These are phyloP conservation scores for Steinernema khuongi DNA, from an alignment of 1,140 invertebrate species.

Conservation along the genomic window DNA sequence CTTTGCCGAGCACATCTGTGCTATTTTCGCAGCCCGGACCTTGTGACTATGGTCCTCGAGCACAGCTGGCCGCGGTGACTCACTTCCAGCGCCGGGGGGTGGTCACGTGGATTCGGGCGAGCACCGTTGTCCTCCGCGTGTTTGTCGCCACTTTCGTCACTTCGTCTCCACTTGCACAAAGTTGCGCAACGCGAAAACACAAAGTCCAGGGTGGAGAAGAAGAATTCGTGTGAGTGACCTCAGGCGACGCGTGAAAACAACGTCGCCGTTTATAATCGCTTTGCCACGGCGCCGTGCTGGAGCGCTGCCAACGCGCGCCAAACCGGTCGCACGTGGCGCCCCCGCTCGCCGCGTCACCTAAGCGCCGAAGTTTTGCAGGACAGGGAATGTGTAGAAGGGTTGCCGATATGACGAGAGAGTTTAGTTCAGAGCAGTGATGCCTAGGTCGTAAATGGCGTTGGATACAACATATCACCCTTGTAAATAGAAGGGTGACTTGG, in stretches of 20 bases:
- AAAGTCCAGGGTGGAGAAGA: background rate
- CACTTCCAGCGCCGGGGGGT: too few relatives aligned
- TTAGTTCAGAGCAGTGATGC: background rate
- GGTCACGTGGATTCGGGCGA: too few relatives aligned
- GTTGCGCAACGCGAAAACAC: background rate
- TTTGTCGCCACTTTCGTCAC: background rate
- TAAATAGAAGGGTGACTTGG: too few relatives aligned
- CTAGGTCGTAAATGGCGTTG: background rate
- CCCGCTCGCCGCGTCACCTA: background rate
- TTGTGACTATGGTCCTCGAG: too few relatives aligned
- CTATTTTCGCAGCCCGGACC: too few relatives aligned
- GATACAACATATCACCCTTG: too few relatives aligned
- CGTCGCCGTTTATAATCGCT: slow-evolving; percentile 1
- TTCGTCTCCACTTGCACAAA: background rate
- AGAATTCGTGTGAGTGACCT: slow-evolving; percentile 8
- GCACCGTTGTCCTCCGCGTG: background rate
- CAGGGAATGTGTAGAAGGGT: background rate
- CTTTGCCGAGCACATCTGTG: too few relatives aligned
- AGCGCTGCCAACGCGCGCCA: background rate
- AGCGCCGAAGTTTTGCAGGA: background rate
- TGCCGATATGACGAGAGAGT: background rate
- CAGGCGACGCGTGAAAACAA: background rate
- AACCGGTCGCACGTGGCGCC: slow-evolving; percentile 1
- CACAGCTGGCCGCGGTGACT: too few relatives aligned
- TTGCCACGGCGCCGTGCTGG: background rate